Evolutionary conservation across 1,140 invertebrate genomes (phyloP).

Genomic region (Calephelis nemesis): DNA sequence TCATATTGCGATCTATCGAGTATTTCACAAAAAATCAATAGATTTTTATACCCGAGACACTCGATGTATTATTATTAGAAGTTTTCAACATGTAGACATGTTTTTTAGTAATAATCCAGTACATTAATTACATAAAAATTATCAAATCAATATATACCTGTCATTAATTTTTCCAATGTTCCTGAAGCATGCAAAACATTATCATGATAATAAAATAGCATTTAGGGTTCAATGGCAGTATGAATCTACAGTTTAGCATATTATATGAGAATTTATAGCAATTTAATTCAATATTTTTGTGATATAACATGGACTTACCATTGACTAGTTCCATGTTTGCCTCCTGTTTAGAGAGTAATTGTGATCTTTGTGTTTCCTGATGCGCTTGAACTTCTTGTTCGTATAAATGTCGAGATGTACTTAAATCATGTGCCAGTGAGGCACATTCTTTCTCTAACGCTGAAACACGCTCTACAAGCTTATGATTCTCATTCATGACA

Average conservation of each 20-base stretch:
- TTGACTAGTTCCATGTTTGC: constrained; percentile 94
- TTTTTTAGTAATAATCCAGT: background rate
- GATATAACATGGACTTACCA: constrained; percentile 79
- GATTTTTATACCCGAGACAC: too few species aligned
- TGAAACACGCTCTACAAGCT: constrained; percentile 89
- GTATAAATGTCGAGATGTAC: constrained; percentile 91
- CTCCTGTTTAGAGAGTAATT: constrained; percentile 92
- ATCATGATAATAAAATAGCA: constrained; percentile 34
- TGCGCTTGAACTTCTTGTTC: constrained; percentile 94
- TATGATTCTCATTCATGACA: constrained; percentile 87
- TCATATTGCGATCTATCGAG: too few species aligned
- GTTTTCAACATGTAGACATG: background rate
- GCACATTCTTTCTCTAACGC: constrained; percentile 94
- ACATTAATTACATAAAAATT: constrained; percentile 18
- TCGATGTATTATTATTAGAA: too few species aligned
- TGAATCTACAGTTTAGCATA: constrained; percentile 35
- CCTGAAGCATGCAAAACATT: constrained; percentile 77
- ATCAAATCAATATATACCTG: constrained; percentile 69
- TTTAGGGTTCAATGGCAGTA: constrained; percentile 9
- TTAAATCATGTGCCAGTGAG: constrained; percentile 91
- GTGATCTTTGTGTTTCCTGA: constrained; percentile 92
- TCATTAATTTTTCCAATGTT: constrained; percentile 73
- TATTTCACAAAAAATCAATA: too few species aligned
- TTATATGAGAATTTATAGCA: constrained; percentile 30
- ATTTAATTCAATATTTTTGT: constrained; percentile 5